Percentiles rank a stretch among this genome's conserved stretches.
Conservation (phyloP, 1,140 invertebrate species). For the Brachystomella parvula region DNA sequence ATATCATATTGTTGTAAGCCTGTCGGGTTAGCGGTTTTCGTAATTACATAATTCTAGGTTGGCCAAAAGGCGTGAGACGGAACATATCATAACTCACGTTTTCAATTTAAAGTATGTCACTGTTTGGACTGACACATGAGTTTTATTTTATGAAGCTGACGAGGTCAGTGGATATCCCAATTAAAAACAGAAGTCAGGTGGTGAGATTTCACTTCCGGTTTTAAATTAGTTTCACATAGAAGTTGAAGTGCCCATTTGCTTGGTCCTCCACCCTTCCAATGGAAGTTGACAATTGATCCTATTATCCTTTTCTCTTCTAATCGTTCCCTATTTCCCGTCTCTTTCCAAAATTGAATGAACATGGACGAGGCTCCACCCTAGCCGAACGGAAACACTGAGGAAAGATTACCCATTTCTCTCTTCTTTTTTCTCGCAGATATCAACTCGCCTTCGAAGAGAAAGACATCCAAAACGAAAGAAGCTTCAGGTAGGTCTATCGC, state of each 20-base stretch:
- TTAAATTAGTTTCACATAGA: conserved; percentile 6
- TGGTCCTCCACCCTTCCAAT: conserved; percentile 9
- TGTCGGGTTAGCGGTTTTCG: background rate
- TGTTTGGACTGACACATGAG: background rate
- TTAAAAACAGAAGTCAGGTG: background rate
- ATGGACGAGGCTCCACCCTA: conserved; percentile 1
- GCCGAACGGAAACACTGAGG: background rate
- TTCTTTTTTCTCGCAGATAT: conserved; percentile 5
- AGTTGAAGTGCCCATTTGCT: background rate
- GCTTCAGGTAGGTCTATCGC: conserved; percentile 1
- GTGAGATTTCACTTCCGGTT: background rate
- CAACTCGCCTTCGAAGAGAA: background rate
- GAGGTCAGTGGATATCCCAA: background rate
- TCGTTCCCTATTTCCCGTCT: conserved; percentile 8
- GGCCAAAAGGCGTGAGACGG: background rate
- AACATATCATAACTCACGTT: background rate
- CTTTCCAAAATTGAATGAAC: background rate
- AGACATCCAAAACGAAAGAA: background rate
- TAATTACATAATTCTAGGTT: background rate
- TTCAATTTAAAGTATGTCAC: background rate
- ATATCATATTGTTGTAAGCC: background rate
- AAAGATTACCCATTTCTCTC: background rate
- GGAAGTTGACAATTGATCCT: conserved; percentile 2
- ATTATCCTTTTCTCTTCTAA: conserved; percentile 4
- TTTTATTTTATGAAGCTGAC: background rate